These are phyloP conservation scores for Tinamus major DNA, from an alignment of 2,797 vertebrate genomes.

Conservation along the genomic window DNA sequence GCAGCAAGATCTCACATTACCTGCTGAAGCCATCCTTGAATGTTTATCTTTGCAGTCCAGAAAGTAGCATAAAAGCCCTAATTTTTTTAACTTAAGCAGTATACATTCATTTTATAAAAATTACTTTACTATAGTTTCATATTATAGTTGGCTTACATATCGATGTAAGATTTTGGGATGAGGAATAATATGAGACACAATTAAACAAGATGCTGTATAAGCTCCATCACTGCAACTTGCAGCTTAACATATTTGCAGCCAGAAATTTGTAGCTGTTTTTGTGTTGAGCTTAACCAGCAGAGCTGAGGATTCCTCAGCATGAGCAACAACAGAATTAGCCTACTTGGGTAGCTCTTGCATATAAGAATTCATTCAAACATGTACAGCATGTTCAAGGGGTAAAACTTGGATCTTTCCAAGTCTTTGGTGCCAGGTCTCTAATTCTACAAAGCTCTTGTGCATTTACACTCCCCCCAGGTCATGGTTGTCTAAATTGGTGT, in stretches of 20 bases:
- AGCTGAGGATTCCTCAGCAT: not conserved
- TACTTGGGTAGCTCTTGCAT: not conserved
- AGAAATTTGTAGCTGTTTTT: not conserved
- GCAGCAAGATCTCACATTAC: not conserved
- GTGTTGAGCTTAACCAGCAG: not conserved
- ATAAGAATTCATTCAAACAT: not conserved
- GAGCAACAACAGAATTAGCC: not conserved
- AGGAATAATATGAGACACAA: constrained; percentile 16
- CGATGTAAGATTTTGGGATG: not conserved
- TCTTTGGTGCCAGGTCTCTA: not conserved
- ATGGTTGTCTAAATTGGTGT: not conserved
- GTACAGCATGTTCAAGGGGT: not conserved
- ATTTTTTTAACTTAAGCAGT: not conserved
- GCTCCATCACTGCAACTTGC: not conserved
- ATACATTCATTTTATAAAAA: not conserved
- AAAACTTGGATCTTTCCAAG: constrained; percentile 41
- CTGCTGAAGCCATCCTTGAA: not conserved
- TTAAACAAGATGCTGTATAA: constrained; percentile 1
- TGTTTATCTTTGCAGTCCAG: not conserved
- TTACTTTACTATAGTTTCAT: not conserved
- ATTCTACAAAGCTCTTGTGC: not conserved
- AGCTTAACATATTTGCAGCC: not conserved
- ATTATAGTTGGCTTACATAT: not conserved
- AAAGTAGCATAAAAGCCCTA: not conserved
- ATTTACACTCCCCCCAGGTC: not conserved